phyloP scores from a whole-genome alignment of 2,113 vertebrate species.

The Gavialis gangeticus region DNA sequence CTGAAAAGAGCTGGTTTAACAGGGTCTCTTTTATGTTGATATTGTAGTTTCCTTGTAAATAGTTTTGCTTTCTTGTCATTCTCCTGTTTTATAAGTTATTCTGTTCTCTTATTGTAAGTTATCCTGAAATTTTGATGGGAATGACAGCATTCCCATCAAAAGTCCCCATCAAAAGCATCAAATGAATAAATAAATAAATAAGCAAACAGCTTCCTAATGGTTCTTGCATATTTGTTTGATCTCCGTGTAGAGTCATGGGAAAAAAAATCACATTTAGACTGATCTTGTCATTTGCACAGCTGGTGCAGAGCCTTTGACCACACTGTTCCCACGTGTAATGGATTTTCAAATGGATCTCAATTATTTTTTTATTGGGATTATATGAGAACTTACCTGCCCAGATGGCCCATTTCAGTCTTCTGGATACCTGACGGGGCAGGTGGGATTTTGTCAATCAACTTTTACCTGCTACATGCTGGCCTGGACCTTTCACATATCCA shows the following conservation, averaged over 20 bases:
- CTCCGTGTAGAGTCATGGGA: neutral
- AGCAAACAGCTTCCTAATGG: neutral
- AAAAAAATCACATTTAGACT: neutral
- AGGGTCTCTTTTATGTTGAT: too few species aligned
- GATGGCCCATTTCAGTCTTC: neutral
- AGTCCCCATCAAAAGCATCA: too few species aligned
- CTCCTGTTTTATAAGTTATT: too few species aligned
- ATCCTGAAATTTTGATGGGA: too few species aligned
- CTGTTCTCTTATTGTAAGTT: too few species aligned
- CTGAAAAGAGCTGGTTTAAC: too few species aligned
- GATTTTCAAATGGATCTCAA: neutral
- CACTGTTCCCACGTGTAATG: too few species aligned
- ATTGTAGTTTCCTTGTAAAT: too few species aligned
- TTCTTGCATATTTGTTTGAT: neutral
- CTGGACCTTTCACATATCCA: neutral
- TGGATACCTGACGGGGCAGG: neutral
- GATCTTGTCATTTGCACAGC: neutral
- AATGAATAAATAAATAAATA: rapidly evolving
- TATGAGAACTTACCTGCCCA: neutral
- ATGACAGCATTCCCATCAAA: too few species aligned
- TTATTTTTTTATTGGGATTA: neutral
- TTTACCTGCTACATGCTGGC: neutral
- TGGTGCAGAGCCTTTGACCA: neutral
- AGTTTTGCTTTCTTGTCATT: too few species aligned
- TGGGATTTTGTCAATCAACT: neutral